A percentile compares a stretch with the other conserved stretches of the same genome.
Conservation (phyloP, 2,113 vertebrate species). For the Lynx canadensis region DNA sequence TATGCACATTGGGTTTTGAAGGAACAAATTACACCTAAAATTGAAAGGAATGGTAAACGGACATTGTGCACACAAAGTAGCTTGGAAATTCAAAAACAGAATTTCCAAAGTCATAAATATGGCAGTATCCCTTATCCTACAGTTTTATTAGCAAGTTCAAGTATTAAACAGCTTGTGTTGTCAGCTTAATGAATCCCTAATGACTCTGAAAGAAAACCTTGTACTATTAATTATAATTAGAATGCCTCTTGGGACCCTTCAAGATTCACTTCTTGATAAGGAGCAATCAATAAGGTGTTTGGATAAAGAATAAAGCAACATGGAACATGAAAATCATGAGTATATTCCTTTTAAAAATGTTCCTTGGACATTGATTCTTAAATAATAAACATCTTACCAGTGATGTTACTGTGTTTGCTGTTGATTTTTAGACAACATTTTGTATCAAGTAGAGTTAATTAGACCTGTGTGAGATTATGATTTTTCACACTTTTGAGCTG, state of each 20-base stretch:
- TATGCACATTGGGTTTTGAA: background rate
- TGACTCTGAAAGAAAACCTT: constrained; percentile 63
- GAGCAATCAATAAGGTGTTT: constrained; percentile 37
- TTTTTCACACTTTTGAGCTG: constrained; percentile 31
- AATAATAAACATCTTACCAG: constrained; percentile 34
- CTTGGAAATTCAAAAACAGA: constrained; percentile 49
- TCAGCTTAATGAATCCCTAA: constrained; percentile 71
- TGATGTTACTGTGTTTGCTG: background rate
- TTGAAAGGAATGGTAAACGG: constrained; percentile 35
- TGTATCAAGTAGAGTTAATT: constrained; percentile 55
- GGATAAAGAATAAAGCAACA: constrained; percentile 51
- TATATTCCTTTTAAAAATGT: constrained; percentile 7
- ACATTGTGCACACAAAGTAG: background rate
- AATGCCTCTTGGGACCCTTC: constrained; percentile 44
- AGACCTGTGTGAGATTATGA: constrained; percentile 14
- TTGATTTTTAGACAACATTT: constrained; percentile 38
- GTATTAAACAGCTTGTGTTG: constrained; percentile 59
- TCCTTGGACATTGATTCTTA: constrained; percentile 39
- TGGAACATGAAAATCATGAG: background rate
- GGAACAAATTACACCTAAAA: constrained; percentile 39
- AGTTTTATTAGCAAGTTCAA: constrained; percentile 55
- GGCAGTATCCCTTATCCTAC: background rate
- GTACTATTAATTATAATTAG: constrained; percentile 72
- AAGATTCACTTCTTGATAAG: constrained; percentile 65
- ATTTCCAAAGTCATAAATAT: constrained; percentile 21